phyloP scores from a whole-genome alignment of 1,140 invertebrate species.

The Pogonomyrmex californicus region DNA sequence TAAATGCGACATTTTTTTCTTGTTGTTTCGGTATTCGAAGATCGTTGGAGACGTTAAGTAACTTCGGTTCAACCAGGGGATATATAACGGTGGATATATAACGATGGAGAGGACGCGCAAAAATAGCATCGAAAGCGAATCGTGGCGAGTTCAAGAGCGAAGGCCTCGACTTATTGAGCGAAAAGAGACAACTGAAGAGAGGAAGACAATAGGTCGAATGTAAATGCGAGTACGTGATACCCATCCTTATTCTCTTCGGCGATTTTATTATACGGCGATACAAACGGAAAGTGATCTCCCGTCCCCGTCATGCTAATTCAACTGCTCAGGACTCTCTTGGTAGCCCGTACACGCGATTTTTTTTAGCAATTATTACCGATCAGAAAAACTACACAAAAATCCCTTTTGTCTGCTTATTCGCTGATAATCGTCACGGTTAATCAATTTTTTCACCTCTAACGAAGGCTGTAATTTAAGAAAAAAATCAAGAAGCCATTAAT shows the following conservation, averaged over 20 bases:
- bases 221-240: slow-evolving; percentile 85
- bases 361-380: slow-evolving; percentile 25
- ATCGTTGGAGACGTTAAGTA: slow-evolving; percentile 36
- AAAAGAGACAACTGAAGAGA: slow-evolving; percentile 71
- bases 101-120: slow-evolving; percentile 61
- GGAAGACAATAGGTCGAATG: slow-evolving; percentile 85
- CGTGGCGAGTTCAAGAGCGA: slow-evolving; percentile 84
- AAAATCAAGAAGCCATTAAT: slow-evolving; percentile 31
- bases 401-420: neutral
- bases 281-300: slow-evolving; percentile 66
- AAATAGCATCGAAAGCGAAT: slow-evolving; percentile 84
- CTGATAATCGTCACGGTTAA: neutral
- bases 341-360: slow-evolving; percentile 20
- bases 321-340: neutral
- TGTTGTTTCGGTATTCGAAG: slow-evolving; percentile 3
- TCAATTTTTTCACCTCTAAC: neutral
- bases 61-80: slow-evolving; percentile 49
- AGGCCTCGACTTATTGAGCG: slow-evolving; percentile 78
- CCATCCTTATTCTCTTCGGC: slow-evolving; percentile 79
- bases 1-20: slow-evolving; percentile 1
- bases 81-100: slow-evolving; percentile 25
- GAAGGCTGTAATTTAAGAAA: neutral
- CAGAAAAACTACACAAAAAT: neutral
- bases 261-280: slow-evolving; percentile 71
- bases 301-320: slow-evolving; percentile 52